Conservation (phyloP, 2,888 invertebrate species). For the Drosophila rubida region DNA sequence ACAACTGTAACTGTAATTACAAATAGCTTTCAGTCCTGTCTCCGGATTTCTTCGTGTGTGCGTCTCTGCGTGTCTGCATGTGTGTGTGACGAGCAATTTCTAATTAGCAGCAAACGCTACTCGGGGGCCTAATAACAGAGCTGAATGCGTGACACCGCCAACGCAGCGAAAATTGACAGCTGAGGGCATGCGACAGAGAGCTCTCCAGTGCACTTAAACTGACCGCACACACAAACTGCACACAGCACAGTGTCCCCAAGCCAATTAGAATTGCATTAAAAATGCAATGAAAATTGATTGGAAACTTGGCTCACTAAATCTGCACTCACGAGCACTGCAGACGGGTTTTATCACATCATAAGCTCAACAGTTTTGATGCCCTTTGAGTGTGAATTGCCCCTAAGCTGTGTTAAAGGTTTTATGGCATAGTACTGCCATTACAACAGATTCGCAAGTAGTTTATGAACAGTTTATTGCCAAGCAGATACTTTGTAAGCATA, state of each 20-base stretch:
- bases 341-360: background rate
- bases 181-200: slow-evolving; percentile 10
- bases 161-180: slow-evolving; percentile 62
- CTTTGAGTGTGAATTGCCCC: background rate
- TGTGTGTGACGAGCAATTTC: slow-evolving; percentile 46
- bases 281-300: background rate
- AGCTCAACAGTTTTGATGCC: background rate
- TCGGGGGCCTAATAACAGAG: slow-evolving; percentile 56
- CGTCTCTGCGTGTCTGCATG: slow-evolving; percentile 6
- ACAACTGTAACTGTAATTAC: slow-evolving; percentile 53
- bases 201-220: slow-evolving; percentile 37
- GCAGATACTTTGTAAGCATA: background rate
- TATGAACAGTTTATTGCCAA: background rate
- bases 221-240: background rate
- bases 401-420: background rate
- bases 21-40: slow-evolving; percentile 30
- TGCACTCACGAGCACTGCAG: background rate
- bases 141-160: slow-evolving; percentile 51
- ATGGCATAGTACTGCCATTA: background rate
- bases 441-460: background rate
- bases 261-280: slow-evolving; percentile 2
- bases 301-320: background rate
- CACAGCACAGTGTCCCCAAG: slow-evolving; percentile 6
- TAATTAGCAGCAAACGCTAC: slow-evolving; percentile 69
- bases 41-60: background rate